phyloP scores from a whole-genome alignment of 2,797 vertebrate species.

The Otolemur crassicaudatus region DNA sequence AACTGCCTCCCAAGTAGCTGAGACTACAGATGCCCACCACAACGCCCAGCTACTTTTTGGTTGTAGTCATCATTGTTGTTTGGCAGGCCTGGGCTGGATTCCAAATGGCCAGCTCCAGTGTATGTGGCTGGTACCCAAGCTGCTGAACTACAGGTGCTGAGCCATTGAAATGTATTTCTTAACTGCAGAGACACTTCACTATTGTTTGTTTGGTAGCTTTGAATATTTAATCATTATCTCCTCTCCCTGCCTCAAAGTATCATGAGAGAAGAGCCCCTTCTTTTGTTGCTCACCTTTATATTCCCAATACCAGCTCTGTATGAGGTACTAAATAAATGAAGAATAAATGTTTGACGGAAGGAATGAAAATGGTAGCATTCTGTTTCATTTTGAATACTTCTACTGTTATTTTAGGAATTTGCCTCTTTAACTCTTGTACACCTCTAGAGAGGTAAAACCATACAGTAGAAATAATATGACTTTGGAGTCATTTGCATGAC shows the following conservation, averaged over 20 bases:
- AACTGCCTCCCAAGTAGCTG: no score
- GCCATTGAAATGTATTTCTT: not conserved
- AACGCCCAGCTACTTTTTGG: no score
- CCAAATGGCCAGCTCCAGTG: no score
- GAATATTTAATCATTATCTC: not conserved
- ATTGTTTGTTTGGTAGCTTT: constrained; percentile 13
- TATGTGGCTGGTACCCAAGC: no score
- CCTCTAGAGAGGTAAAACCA: constrained; percentile 1
- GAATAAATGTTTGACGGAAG: not conserved
- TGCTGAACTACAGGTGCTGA: no score
- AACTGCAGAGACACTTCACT: constrained; percentile 1
- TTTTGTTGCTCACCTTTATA: not conserved
- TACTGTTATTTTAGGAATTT: constrained; percentile 26
- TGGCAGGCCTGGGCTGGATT: no score
- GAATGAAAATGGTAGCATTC: constrained; percentile 21
- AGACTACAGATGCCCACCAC: no score
- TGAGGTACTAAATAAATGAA: constrained; percentile 32
- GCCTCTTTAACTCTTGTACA: not conserved
- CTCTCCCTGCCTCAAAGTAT: not conserved
- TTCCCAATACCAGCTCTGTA: not conserved
- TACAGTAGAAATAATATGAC: constrained; percentile 20
- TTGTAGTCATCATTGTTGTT: no score
- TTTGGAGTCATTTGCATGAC: not conserved
- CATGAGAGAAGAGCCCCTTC: not conserved
- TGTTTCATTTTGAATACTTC: constrained; percentile 24